Evolutionary conservation across 2,797 vertebrate species (phyloP), one percentile per base, ranked within the genome.

Genomic region (Sebastolobus alascanus): DNA sequence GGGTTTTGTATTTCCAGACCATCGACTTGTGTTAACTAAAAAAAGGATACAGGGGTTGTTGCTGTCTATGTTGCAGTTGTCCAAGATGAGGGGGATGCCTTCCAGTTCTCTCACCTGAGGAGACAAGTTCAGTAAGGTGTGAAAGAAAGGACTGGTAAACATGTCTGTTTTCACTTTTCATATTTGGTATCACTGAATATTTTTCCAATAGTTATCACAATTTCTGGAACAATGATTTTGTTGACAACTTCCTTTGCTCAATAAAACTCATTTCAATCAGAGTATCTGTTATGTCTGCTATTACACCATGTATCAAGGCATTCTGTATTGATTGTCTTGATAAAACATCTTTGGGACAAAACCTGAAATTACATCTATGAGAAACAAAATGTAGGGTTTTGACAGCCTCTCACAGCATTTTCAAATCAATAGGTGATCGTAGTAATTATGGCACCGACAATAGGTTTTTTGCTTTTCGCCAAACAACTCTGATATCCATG

Each of bases 11-110:
- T 64, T 61, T 74, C 52, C 5, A 70, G 7, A 76, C 79, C 33
- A 46, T 43, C 35, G 33, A 59, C 31, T 31, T 8, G 4, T 75
- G 27, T n/a, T 27, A 13, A 35, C 25, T 25, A 25, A 25, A 87
- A 97, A 87, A 98, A 99, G 98, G 99, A 99, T 99, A 99, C 99
- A 99, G 9, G 98, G 99, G 86, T 99, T 99, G 92, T 97, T 97
- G 96, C 97, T 97, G 91, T 99, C 98, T 4, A 97, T 95, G 92
- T 87, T 96, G 95, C 98, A 99, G 96, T 96, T 98, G 94, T 99
- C 99, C 95, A 99, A 88, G 87, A 99, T 97, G 88, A 99, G 94
- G 0, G 98, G 95, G 77, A 99, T 96, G 71, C 98, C 98, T 3
- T 99, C 97, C 79, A 99, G 93, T 20, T 97, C 96, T 71, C 96